Evolutionary conservation across 2,888 invertebrate species (phyloP).

Genomic region (Sabatieria punctata): DNA sequence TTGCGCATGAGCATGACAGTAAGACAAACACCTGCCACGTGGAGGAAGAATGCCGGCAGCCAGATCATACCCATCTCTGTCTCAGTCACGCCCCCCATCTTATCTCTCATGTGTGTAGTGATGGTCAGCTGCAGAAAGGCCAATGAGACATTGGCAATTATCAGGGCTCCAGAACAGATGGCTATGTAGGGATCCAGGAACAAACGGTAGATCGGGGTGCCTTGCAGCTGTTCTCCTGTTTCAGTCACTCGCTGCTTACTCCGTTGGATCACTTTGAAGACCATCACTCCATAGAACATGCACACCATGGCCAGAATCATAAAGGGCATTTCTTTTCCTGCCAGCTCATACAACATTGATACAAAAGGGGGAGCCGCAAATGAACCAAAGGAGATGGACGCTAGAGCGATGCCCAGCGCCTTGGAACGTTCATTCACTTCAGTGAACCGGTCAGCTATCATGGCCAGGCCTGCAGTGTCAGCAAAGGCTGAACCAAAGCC

Average conservation of each 20-base stretch:
- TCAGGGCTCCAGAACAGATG: slow-evolving; percentile 84
- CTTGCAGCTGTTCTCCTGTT: slow-evolving; percentile 20
- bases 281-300: slow-evolving; percentile 75
- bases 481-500: slow-evolving; percentile 98
- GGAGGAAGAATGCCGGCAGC: slow-evolving; percentile 97
- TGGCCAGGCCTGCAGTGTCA: slow-evolving; percentile 89
- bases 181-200: slow-evolving; percentile 93
- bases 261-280: slow-evolving; percentile 84
- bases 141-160: slow-evolving; percentile 97
- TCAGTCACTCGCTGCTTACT: slow-evolving; percentile 41
- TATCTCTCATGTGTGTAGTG: slow-evolving; percentile 95
- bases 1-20: slow-evolving; percentile 83
- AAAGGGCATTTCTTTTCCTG: slow-evolving; percentile 94
- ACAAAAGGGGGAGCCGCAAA: slow-evolving; percentile 99
- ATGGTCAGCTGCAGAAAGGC: slow-evolving; percentile 98
- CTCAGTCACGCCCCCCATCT: slow-evolving; percentile 37
- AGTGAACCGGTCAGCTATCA: slow-evolving; percentile 97
- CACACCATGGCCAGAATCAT: slow-evolving; percentile 82
- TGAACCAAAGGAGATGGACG: slow-evolving; percentile 97
- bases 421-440: slow-evolving; percentile 85
- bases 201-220: slow-evolving; percentile 66
- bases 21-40: slow-evolving; percentile 82
- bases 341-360: slow-evolving; percentile 74
- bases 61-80: slow-evolving; percentile 94
- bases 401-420: slow-evolving; percentile 79